phyloP scores from a whole-genome alignment of 2,113 vertebrate genomes.

The Jacana jacana region DNA sequence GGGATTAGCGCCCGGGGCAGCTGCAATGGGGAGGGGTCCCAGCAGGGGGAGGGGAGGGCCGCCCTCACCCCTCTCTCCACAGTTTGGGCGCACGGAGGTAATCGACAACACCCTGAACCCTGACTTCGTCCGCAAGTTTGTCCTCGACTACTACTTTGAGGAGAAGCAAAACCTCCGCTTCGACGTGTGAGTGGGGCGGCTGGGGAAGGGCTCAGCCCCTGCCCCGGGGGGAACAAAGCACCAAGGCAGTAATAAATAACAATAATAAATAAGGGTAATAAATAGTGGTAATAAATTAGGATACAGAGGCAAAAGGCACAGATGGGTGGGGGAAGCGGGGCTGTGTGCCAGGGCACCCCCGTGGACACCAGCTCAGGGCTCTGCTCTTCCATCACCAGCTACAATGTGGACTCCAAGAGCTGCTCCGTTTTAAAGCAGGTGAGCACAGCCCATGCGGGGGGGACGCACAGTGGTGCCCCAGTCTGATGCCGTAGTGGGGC shows the following conservation, averaged over 20 bases:
- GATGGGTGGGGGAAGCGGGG: neutral
- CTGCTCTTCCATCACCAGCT: slow-evolving; percentile 75
- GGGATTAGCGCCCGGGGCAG: slow-evolving; percentile 24
- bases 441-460: slow-evolving; percentile 30
- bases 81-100: slow-evolving; percentile 95
- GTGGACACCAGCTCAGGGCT: neutral
- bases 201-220: rapidly evolving
- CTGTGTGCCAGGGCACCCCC: neutral
- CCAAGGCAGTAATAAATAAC: neutral
- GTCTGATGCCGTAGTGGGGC: rapidly evolving
- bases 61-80: neutral
- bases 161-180: slow-evolving; percentile 97
- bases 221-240: neutral
- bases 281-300: neutral
- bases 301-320: rapidly evolving
- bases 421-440: slow-evolving; percentile 94
- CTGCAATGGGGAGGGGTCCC: neutral
- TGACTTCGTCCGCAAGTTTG: slow-evolving; percentile 95
- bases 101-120: slow-evolving; percentile 97
- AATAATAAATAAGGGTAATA: neutral
- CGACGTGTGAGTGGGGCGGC: slow-evolving; percentile 86
- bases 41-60: neutral
- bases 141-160: slow-evolving; percentile 97
- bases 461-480: rapidly evolving
- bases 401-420: slow-evolving; percentile 94